Conservation (phyloP, 2,113 vertebrate genomes). For the Calyptommatus sinebrachiatus region DNA sequence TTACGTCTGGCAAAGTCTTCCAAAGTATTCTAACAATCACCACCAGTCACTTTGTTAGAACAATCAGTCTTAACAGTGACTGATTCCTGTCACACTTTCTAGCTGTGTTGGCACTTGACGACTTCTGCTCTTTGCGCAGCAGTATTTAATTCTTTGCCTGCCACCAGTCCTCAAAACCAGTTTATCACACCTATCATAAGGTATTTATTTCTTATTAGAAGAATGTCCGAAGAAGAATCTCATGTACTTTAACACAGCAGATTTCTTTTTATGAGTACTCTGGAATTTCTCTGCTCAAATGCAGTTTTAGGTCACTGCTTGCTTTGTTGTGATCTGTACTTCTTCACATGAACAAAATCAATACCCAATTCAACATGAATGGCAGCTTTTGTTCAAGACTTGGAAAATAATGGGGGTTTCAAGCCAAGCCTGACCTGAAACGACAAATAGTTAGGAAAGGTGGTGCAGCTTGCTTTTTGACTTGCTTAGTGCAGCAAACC, state of each 20-base stretch:
- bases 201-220: constrained; percentile 22
- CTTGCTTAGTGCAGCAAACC: not conserved
- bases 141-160: constrained; percentile 22
- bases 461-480: not conserved
- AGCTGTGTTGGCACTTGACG: constrained; percentile 4
- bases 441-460: not conserved
- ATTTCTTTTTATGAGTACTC: not conserved
- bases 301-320: constrained; percentile 8
- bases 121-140: not conserved
- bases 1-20: not conserved
- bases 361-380: constrained; percentile 11
- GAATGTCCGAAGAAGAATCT: not conserved
- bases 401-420: constrained; percentile 4
- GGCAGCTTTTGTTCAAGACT: not conserved
- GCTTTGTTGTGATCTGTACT: not conserved
- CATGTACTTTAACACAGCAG: not conserved
- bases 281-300: not conserved
- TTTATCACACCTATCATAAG: constrained; percentile 1
- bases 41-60: not conserved
- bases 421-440: not conserved
- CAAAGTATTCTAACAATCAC: not conserved
- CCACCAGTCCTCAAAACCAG: not conserved
- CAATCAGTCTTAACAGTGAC: not conserved
- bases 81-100: not conserved
- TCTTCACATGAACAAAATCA: constrained; percentile 18